Evolutionary conservation across 2,888 invertebrate genomes (phyloP), one percentile per base, ranked within the genome.

Genomic region (Cheilosia vernalis): DNA sequence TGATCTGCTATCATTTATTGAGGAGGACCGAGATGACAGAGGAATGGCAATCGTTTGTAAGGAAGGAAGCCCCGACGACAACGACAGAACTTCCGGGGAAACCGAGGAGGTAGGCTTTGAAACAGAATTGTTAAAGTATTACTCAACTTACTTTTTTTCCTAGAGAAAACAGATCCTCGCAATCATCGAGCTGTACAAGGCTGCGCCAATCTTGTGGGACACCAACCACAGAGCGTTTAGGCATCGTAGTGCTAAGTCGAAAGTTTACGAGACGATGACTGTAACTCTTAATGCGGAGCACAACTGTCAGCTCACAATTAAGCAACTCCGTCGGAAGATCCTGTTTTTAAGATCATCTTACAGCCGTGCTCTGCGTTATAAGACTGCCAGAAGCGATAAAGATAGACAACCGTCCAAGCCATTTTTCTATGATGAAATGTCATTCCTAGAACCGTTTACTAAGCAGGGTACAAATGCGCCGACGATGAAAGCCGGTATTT

Each of bases 391-490:
- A 2, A n/a, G 3, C 19, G 24, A 17, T 6, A 15, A 7, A 5
- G 24, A 51, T 24, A 51, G 27, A 24, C 10, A 24, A 5, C 24
- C 21, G 0, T 1, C 33, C 17, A 79, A 79, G 33, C 66, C 79
- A 1, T 79, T 64, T 19, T 79, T 66, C 13, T 64, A 60, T 27
- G 66, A 79, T 37, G 66, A 56, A 4, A 33, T 79, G 42, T 66
- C 79, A 17, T 79, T 79, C 40, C 44, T 79, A 40, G 72, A 79
- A 40, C 79, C 79, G 10, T 79, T 66, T 47, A 53, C 51, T 4
- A 58, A 61, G 15, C 64, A 72, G 60, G 17, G 5, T 0, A 17
- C 9, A 5, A 13, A 42, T 6, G 53, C 42, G 10, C 37, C 69
- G 0, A 15, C 3, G 3, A n/a, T 27, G 24, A 6, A 66, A 61